phyloP scores from a whole-genome alignment of 2,888 invertebrate species.

The Eubasilissa splendida region DNA sequence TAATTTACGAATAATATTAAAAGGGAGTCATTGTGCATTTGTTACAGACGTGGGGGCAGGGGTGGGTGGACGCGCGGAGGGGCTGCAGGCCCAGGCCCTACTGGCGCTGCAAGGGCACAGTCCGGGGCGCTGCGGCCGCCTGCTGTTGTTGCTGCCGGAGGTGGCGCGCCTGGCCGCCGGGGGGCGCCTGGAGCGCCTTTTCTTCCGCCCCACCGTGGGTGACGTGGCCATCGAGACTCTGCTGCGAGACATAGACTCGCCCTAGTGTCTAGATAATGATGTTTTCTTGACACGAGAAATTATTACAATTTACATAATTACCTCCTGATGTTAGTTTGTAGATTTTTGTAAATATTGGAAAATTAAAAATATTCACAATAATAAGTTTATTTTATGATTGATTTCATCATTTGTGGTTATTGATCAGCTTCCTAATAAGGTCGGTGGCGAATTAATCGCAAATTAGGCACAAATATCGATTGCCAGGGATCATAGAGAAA shows the following conservation, averaged over 20 bases:
- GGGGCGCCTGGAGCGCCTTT: conserved; percentile 74
- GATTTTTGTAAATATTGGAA: too few species aligned
- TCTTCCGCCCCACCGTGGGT: conserved; percentile 86
- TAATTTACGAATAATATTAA: neutral
- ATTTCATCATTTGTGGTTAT: too few species aligned
- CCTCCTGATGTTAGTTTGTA: too few species aligned
- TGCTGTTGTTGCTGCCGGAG: conserved; percentile 82
- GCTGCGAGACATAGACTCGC: conserved; percentile 76
- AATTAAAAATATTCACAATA: too few species aligned
- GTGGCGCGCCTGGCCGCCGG: conserved; percentile 68
- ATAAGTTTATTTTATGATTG: too few species aligned
- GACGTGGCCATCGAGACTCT: conserved; percentile 81
- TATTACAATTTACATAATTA: too few species aligned
- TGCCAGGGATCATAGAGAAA: too few species aligned
- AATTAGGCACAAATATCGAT: too few species aligned
- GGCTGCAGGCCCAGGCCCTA: conserved; percentile 86
- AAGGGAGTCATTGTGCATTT: neutral
- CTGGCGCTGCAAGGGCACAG: conserved; percentile 82
- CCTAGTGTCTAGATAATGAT: neutral
- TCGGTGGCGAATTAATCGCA: too few species aligned
- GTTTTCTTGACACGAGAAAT: too few species aligned
- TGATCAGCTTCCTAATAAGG: too few species aligned
- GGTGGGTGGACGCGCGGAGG: conserved; percentile 17
- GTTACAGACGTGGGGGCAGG: conserved; percentile 35
- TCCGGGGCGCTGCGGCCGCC: conserved; percentile 79